These are phyloP conservation scores for Aphelenchoides avenae DNA, from an alignment of 1,140 invertebrate genomes.

Conservation along the genomic window DNA sequence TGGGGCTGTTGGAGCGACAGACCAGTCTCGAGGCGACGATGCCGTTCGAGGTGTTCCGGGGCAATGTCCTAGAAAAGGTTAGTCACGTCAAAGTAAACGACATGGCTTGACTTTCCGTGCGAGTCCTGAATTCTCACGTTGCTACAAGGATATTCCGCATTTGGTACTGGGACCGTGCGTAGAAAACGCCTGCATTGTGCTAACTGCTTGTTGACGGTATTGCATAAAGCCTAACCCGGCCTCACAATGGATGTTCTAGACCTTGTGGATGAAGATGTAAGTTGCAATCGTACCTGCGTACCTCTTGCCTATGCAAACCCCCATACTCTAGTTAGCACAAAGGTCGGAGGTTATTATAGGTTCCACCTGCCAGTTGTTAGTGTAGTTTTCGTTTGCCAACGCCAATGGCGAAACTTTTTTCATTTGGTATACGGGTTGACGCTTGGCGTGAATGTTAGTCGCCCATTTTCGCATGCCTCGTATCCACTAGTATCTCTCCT, in stretches of 20 bases:
- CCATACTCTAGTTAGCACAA: no score
- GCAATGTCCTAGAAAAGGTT: constrained; percentile 33
- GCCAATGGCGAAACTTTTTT: no score
- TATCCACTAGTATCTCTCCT: no score
- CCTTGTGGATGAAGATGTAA: no score
- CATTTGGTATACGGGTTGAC: no score
- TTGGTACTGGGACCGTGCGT: background rate
- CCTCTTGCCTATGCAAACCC: no score
- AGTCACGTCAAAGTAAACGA: constrained; percentile 1
- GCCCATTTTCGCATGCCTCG: no score
- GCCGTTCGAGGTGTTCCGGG: constrained; percentile 19
- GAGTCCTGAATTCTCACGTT: background rate
- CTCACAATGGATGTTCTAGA: background rate
- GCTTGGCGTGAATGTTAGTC: no score
- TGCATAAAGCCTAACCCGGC: background rate
- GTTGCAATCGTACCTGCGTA: no score
- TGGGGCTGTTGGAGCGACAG: constrained; percentile 24
- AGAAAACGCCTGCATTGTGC: background rate
- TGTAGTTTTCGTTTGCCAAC: no score
- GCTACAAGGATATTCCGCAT: constrained; percentile 7
- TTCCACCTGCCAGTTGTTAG: no score
- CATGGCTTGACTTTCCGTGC: background rate
- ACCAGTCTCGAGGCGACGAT: constrained; percentile 27
- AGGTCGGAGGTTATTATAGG: no score
- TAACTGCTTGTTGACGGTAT: background rate